Base-by-base conservation (phyloP, 2,888 invertebrate genomes). In the Ennomos fuscantarius region DNA sequence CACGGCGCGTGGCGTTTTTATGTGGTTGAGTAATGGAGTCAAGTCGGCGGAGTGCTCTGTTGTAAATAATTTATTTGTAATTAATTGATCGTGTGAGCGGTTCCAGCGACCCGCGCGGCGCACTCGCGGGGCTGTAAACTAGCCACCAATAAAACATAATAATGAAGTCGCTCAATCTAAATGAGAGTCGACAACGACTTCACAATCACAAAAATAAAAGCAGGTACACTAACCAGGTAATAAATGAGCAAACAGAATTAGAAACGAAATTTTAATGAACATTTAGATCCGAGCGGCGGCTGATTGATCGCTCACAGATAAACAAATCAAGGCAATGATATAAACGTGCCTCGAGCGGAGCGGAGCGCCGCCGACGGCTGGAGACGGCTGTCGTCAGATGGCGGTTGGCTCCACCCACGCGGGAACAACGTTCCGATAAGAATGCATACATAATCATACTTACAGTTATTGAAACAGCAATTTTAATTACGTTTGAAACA, bases 191-290 rank as follows among this genome's bases (percentile, higher is more conserved):
- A 9, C 9, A 9, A 2, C 53, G 35, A 44, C 33, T 39, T 5
- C 9, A 40, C 39, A 39, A 45, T 50, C 24, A 40, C 35, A 6
- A 31, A 24, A 39, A 24, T 24, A 40, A 42, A 52, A 39, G 40
- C 45, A 45, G 37, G n/a, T 24, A 24, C 2, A 6, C 24, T 24
- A 24, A 24, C 24, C 6, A 39, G 46, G 46, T 46, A 53, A 53
- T 53, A 53, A 53, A 53, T 32, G 53, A 53, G 24, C 40, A 35
- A 55, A 47, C 55, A 9, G 33, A 48, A 47, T 47, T 54, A 48
- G 42, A 47, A 42, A 33, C 42, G 47, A 32, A 48, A 55, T 31
- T 44, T 55, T 55, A 55, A 40, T 49, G 44, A 55, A 49, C 45
- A 15, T 43, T n/a, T 43, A 9, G 35, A 42, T 41, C 32, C 41